Conservation (phyloP, 1,140 invertebrate genomes). For the Capitella teleta region DNA sequence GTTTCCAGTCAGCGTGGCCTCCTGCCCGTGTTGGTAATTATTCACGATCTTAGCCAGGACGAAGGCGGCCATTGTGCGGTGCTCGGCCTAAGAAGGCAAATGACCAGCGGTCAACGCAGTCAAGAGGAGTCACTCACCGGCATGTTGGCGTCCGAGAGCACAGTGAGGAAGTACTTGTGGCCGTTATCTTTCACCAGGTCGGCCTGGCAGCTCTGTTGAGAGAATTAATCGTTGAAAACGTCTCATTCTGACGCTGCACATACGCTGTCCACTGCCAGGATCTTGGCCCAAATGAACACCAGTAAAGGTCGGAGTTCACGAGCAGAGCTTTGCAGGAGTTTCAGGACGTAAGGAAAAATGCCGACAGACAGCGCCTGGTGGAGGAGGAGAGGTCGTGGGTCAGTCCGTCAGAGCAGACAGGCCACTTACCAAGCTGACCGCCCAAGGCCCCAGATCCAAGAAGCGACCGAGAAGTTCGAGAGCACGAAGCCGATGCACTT, state of each 20-base stretch:
- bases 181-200: conserved; percentile 91
- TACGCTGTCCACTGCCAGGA: conserved; percentile 89
- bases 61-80: conserved; percentile 81
- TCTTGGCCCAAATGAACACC: conserved; percentile 99
- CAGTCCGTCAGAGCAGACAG: no score
- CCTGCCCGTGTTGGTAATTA: conserved; percentile 72
- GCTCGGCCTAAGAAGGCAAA: conserved; percentile 54
- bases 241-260: conserved; percentile 25
- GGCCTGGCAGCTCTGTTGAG: conserved; percentile 69
- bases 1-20: conserved; percentile 72
- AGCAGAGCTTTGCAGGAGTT: conserved; percentile 84
- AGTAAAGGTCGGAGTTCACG: conserved; percentile 80
- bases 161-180: conserved; percentile 86
- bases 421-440: conserved; percentile 68
- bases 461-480: conserved; percentile 90
- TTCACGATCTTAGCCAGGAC: conserved; percentile 85
- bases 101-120: neutral
- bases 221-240: neutral
- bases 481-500: conserved; percentile 88
- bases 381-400: no score
- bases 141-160: conserved; percentile 73
- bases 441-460: conserved; percentile 91
- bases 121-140: conserved; percentile 49
- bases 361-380: conserved; percentile 79
- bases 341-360: conserved; percentile 97